Conservation (phyloP, 2,888 invertebrate species). For the Brassicogethes aeneus region DNA sequence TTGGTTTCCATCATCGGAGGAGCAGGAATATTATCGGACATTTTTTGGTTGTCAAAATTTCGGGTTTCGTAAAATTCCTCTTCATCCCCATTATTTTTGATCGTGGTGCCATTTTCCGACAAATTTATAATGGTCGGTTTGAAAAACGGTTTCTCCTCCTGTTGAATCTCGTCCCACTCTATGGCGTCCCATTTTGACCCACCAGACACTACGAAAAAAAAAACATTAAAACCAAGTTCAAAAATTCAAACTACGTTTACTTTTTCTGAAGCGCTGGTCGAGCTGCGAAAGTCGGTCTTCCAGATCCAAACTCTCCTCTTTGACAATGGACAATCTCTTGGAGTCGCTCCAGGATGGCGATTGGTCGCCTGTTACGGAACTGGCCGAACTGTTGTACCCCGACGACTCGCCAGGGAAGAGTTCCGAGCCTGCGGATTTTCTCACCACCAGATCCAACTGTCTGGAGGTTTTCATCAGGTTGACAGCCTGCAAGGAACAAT, state of each 20-base stretch:
- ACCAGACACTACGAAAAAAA: conserved; percentile 11
- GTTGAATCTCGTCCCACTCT: conserved; percentile 52
- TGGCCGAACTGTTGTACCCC: conserved; percentile 78
- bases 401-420: conserved; percentile 75
- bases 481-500: conserved; percentile 53
- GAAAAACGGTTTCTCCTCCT: conserved; percentile 47
- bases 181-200: conserved; percentile 35
- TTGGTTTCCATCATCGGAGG: conserved; percentile 55
- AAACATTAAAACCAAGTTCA: background rate
- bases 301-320: conserved; percentile 58
- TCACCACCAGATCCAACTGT: conserved; percentile 65
- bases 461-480: conserved; percentile 70
- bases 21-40: conserved; percentile 27
- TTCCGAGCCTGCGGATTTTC: conserved; percentile 71
- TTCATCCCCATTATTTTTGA: conserved; percentile 47
- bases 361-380: conserved; percentile 68
- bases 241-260: conserved; percentile 9
- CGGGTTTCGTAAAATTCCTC: conserved; percentile 20
- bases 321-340: conserved; percentile 62
- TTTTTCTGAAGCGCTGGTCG: conserved; percentile 19
- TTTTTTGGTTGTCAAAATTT: conserved; percentile 12
- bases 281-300: conserved; percentile 43
- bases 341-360: conserved; percentile 59
- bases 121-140: conserved; percentile 67
- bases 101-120: conserved; percentile 62